Base-by-base conservation (phyloP, 2,113 vertebrate genomes). In the Gobiocypris rarus region DNA sequence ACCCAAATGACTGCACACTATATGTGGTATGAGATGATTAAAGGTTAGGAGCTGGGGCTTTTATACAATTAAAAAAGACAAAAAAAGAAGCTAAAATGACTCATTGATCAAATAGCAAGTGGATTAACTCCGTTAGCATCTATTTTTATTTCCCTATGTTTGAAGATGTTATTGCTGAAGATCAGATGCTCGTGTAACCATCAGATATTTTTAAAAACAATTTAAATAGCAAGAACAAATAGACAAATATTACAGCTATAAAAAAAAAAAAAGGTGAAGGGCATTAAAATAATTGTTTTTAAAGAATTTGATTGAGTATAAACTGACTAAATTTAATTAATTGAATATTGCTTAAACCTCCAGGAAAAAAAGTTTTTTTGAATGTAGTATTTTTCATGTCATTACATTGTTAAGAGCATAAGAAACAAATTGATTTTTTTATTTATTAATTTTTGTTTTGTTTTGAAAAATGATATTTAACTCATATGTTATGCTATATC, bases 11-110 rank as follows among this genome's bases (percentile, higher is more conserved):
- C 76, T 58, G n/a, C 5, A n/a, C 52, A 76, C 10, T 54, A 15
- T 54, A 41, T 78, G 75, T 78, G 76, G 38, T 63, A 11, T 28
- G 24, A 79, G 76, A 79, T 79, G 76, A 79, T 79, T 79, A 79
- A 79, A 79, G 56, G 76, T 79, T 63, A 61, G 38, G 14, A 19
- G 11, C 15, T 9, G n/a, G 22, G 56, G 38, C 1, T 79, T 78
- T 63, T 79, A 61, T 45, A 28, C 38, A 61, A 79, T 58, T 63
- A 63, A 45, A 78, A 78, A 77, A 77, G 19, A n/a, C n/a, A n/a
- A n/a, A n/a, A n/a, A n/a, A n/a, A n/a, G 11, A 41, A 41, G 9
- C 34, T 17, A 1, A 24, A 11, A 77, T 75, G 22, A 34, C 26
- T 75, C 74, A 54, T 41, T 63, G 38, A 63, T 63, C 76, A 79